Conservation (phyloP, 2,113 vertebrate species). For the Pseudorhombus dupliciocellatus region DNA sequence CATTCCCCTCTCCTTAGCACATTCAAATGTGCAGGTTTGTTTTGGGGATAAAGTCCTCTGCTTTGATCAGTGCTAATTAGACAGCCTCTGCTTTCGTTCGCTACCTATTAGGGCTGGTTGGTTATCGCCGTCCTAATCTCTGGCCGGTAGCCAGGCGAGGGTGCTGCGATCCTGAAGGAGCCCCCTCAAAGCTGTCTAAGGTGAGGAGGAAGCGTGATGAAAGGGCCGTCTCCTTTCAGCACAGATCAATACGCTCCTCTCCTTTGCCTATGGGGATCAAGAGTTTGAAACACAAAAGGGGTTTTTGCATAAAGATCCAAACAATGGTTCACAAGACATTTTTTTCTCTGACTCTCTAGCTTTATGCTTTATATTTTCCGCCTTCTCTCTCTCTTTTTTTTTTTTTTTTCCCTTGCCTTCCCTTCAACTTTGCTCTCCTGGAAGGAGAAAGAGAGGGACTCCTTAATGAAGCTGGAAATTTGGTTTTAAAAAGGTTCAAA, state of each 20-base stretch:
- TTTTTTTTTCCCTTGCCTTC: constrained; percentile 29
- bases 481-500: constrained; percentile 10
- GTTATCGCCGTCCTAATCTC: constrained; percentile 80
- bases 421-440: constrained; percentile 60
- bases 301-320: constrained; percentile 82
- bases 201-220: constrained; percentile 81
- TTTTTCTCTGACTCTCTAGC: constrained; percentile 50
- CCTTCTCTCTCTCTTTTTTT: too few relatives aligned
- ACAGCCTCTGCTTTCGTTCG: constrained; percentile 68
- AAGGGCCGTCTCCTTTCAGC: constrained; percentile 74
- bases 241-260: constrained; percentile 81
- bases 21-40: constrained; percentile 84
- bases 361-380: constrained; percentile 57
- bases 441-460: constrained; percentile 28
- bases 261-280: constrained; percentile 81
- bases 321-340: constrained; percentile 79
- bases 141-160: constrained; percentile 86
- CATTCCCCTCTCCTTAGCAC: constrained; percentile 59
- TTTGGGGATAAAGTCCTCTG: constrained; percentile 78
- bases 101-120: constrained; percentile 79
- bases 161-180: constrained; percentile 83
- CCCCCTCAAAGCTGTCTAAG: constrained; percentile 74
- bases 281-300: constrained; percentile 79
- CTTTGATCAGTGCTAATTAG: constrained; percentile 87
- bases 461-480: constrained; percentile 65